Evolutionary conservation across 2,888 invertebrate species (phyloP).

Genomic region (Cybosia mesomella): DNA sequence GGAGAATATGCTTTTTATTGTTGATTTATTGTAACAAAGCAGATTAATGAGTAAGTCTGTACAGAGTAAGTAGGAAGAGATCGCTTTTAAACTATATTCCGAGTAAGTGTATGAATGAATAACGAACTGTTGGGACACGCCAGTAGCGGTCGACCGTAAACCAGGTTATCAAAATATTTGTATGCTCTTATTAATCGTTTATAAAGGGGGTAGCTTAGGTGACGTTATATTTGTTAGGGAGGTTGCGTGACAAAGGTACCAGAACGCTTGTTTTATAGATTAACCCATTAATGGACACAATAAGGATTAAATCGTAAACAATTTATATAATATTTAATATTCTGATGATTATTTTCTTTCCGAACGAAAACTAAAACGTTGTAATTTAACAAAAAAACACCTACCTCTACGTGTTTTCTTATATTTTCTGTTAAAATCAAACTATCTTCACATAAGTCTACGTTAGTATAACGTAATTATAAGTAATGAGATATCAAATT

Average conservation of each 20-base stretch:
- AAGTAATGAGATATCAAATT: not conserved
- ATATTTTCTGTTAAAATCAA: not conserved
- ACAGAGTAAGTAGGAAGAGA: not conserved
- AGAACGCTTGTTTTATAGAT: constrained; percentile 4
- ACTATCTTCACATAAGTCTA: not conserved
- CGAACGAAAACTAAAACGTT: not conserved
- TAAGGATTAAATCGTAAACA: not conserved
- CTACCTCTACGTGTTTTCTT: not conserved
- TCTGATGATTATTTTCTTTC: not conserved
- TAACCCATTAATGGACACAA: not conserved
- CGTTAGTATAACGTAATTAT: constrained; percentile 9
- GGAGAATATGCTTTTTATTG: not conserved
- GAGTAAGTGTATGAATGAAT: not conserved
- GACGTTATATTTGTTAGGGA: not conserved
- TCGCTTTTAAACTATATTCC: not conserved
- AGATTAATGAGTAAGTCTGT: not conserved
- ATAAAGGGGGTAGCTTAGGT: not conserved
- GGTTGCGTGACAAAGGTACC: constrained; percentile 1
- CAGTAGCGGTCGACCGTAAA: not conserved
- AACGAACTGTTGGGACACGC: not conserved
- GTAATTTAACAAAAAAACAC: too few relatives aligned
- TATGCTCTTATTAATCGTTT: not conserved
- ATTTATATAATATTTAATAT: not conserved
- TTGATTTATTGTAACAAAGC: not conserved
- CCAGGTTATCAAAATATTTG: not conserved